These are phyloP conservation scores for Amniataba percoides DNA, from an alignment of 2,797 vertebrate genomes.

Conservation along the genomic window DNA sequence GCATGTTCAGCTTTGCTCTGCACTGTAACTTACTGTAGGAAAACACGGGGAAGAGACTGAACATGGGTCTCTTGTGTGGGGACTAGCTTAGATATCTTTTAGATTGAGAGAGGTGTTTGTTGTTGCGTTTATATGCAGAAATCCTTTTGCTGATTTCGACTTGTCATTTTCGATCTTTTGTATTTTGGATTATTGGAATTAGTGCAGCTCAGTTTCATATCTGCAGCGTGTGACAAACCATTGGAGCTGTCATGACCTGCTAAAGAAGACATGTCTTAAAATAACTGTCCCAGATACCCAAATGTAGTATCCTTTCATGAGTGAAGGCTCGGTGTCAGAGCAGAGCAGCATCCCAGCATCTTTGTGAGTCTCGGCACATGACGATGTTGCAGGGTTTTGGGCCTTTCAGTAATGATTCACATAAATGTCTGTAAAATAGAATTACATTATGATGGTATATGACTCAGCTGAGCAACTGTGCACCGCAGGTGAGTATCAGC, in stretches of 20 bases:
- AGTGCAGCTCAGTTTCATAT: slow-evolving; percentile 23
- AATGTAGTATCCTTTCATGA: slow-evolving; percentile 65
- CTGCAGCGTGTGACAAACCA: slow-evolving; percentile 58
- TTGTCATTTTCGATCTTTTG: slow-evolving; percentile 7
- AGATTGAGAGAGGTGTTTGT: too few relatives aligned
- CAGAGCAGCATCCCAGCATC: slow-evolving; percentile 49
- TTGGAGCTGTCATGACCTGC: slow-evolving; percentile 69
- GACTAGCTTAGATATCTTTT: background rate
- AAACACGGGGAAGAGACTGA: slow-evolving; percentile 20
- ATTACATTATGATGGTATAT: slow-evolving; percentile 2
- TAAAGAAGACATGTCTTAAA: slow-evolving; percentile 69
- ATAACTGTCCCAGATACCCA: slow-evolving; percentile 80
- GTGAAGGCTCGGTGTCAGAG: slow-evolving; percentile 58
- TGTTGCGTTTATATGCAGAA: background rate
- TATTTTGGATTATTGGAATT: slow-evolving; percentile 14
- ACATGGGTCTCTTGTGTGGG: slow-evolving; percentile 9
- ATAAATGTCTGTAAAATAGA: slow-evolving; percentile 2
- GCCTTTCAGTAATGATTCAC: slow-evolving; percentile 22
- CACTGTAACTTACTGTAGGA: slow-evolving; percentile 26
- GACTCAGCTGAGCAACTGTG: slow-evolving; percentile 18
- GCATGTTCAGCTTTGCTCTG: slow-evolving; percentile 61
- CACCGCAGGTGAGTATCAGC: slow-evolving; percentile 18
- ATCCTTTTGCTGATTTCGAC: background rate
- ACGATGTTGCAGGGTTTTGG: slow-evolving; percentile 17
- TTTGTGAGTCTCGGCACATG: slow-evolving; percentile 8